Conservation (phyloP, 2,888 invertebrate species). For the Linnaemya vulpina region DNA sequence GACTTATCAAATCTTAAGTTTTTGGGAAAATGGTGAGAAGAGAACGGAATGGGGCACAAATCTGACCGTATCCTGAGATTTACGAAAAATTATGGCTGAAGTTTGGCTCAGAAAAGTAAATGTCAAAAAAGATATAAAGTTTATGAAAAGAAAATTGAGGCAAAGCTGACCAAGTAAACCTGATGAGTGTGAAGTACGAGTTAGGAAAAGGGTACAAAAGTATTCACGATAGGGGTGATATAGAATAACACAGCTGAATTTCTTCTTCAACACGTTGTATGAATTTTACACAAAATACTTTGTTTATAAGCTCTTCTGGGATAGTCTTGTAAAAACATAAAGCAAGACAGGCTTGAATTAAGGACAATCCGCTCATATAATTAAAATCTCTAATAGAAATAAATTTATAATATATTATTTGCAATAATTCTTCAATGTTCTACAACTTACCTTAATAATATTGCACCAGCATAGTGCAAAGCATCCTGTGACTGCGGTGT, state of each 20-base stretch:
- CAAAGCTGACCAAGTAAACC: too few species aligned
- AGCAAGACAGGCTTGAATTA: constrained; percentile 84
- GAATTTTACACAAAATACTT: constrained; percentile 85
- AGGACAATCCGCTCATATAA: constrained; percentile 84
- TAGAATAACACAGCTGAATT: constrained; percentile 84
- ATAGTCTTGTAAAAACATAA: constrained; percentile 84
- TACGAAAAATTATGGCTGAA: too few species aligned
- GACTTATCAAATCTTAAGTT: too few species aligned
- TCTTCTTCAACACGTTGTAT: constrained; percentile 85
- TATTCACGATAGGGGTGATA: too few species aligned
- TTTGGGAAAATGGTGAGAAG: too few species aligned
- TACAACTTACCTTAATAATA: constrained; percentile 83
- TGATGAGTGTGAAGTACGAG: too few species aligned
- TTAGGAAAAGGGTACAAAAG: too few species aligned
- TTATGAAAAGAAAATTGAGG: too few species aligned
- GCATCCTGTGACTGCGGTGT: constrained; percentile 82
- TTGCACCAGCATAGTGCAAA: constrained; percentile 81
- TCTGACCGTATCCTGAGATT: too few species aligned
- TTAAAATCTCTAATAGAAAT: constrained; percentile 84
- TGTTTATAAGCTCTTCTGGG: constrained; percentile 84
- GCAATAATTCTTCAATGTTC: background rate
- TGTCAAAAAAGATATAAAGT: too few species aligned
- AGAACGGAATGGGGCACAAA: too few species aligned
- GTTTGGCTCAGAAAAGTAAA: too few species aligned
- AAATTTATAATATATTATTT: constrained; percentile 1